A percentile compares a stretch with the other conserved stretches of the same genome.
Conservation (phyloP, 2,113 vertebrate species). For the Trinectes maculatus region DNA sequence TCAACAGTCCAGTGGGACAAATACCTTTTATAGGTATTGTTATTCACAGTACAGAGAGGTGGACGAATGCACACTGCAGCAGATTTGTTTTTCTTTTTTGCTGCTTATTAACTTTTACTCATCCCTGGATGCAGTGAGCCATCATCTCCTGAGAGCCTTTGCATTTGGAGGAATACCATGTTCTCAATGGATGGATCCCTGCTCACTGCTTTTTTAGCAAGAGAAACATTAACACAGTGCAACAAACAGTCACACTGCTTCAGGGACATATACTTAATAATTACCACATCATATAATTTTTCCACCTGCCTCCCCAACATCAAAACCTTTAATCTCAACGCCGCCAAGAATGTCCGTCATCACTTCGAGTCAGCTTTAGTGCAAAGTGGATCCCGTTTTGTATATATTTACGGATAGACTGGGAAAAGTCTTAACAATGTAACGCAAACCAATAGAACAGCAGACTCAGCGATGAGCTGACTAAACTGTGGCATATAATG, state of each 20-base stretch:
- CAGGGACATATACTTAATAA: no score
- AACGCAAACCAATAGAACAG: conserved; percentile 3
- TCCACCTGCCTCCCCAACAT: no score
- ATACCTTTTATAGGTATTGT: conserved; percentile 7
- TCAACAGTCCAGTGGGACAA: conserved; percentile 3
- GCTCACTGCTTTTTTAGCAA: neutral
- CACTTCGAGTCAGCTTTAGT: no score
- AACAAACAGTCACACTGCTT: no score
- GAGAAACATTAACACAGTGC: no score
- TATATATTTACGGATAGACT: conserved; percentile 3
- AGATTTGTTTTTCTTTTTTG: neutral
- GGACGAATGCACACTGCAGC: neutral
- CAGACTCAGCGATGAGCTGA: no score
- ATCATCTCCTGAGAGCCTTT: conserved; percentile 1
- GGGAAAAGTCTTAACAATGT: conserved; percentile 5
- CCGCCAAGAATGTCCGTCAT: no score
- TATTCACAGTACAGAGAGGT: conserved; percentile 1
- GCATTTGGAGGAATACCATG: neutral
- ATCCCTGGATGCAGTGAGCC: neutral
- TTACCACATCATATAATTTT: no score
- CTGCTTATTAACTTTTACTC: conserved; percentile 1
- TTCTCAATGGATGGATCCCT: neutral
- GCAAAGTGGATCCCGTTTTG: no score
- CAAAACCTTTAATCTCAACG: no score
- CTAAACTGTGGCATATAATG: no score